phyloP scores from a whole-genome alignment of 2,888 invertebrate genomes.

The Drosophila quasianomalipes region DNA sequence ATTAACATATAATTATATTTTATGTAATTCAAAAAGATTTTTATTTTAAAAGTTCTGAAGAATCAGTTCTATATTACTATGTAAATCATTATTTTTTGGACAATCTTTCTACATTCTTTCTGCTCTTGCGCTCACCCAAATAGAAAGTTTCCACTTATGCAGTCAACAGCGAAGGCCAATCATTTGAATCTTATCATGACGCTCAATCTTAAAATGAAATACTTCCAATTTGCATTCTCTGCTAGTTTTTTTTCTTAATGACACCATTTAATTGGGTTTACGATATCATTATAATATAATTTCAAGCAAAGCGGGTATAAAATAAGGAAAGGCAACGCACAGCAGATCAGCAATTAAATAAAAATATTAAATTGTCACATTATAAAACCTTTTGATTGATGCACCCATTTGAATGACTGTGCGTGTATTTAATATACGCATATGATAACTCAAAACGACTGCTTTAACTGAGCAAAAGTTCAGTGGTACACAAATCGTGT shows the following conservation, averaged over 20 bases:
- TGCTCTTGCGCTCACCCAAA: background rate
- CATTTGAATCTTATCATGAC: conserved; percentile 11
- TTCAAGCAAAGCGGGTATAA: background rate
- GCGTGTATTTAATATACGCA: too few species aligned
- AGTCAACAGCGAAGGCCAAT: background rate
- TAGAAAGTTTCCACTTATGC: background rate
- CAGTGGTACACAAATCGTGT: conserved; percentile 72
- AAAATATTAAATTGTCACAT: conserved; percentile 58
- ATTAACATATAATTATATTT: background rate
- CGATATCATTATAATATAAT: background rate
- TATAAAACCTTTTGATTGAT: conserved; percentile 64
- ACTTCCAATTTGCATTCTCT: background rate
- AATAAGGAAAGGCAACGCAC: conserved; percentile 20
- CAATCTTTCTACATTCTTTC: background rate
- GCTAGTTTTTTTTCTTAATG: conserved; percentile 2
- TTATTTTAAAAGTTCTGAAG: background rate
- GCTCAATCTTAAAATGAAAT: background rate
- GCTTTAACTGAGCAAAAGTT: conserved; percentile 62
- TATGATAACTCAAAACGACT: too few species aligned
- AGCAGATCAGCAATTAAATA: conserved; percentile 48
- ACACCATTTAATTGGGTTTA: conserved; percentile 29
- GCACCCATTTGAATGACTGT: conserved; percentile 44
- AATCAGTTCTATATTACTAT: background rate
- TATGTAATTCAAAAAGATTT: background rate
- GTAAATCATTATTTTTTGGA: background rate